Evolutionary conservation across 2,888 invertebrate genomes (phyloP).

Genomic region (Perdita meconis): DNA sequence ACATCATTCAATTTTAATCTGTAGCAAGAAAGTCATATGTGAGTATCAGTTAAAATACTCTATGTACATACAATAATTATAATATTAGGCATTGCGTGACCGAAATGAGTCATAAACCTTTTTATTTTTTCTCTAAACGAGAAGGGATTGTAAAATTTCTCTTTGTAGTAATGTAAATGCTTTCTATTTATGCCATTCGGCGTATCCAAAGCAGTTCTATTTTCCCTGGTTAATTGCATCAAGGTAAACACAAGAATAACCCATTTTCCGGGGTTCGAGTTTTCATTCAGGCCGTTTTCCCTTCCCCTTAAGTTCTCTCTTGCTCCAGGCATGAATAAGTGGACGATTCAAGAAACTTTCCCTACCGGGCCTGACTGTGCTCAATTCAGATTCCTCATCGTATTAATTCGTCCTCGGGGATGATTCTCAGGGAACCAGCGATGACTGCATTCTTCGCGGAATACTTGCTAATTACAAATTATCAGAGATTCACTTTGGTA

Average conservation of each 20-base stretch:
- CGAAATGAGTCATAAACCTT: no score
- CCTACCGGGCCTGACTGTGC: conserved; percentile 38
- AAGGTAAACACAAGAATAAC: conserved; percentile 39
- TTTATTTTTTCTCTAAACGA: no score
- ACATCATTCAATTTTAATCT: no score
- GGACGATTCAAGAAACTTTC: conserved; percentile 73
- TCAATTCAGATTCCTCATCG: conserved; percentile 67
- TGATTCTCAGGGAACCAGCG: conserved; percentile 48
- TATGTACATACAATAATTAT: no score
- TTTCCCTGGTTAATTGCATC: no score
- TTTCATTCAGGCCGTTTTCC: conserved; percentile 21
- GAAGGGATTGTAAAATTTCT: no score
- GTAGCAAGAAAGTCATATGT: no score
- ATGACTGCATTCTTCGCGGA: conserved; percentile 43
- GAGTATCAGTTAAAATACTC: no score
- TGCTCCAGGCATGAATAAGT: conserved; percentile 72
- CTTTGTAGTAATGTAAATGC: no score
- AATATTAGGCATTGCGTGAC: no score
- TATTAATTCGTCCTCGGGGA: conserved; percentile 56
- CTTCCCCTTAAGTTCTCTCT: conserved; percentile 52
- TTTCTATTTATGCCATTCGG: no score
- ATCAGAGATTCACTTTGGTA: conserved; percentile 24
- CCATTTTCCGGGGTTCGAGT: conserved; percentile 12
- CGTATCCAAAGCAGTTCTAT: no score
- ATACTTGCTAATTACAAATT: conserved; percentile 54